Evolutionary conservation across 2,888 invertebrate species (phyloP), one percentile per base, ranked within the genome.

Genomic region (Empis livida): DNA sequence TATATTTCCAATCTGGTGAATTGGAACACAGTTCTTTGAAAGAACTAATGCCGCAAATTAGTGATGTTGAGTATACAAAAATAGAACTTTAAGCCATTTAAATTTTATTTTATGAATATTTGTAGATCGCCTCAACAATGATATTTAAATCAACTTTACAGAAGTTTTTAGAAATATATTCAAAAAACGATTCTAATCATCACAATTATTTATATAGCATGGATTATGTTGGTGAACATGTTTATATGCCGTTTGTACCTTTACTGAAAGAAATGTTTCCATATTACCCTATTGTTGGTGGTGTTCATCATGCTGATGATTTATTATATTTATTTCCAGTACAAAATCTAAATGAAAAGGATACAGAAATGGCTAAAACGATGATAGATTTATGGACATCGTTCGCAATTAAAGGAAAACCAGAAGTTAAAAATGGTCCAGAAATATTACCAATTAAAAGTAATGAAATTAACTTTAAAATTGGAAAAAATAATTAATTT

Each of bases 271-370:
- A n/a, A n/a, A n/a, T n/a, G n/a, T 35, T 35, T 13, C n/a, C 35
- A n/a, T 35, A 5, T 35, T 35, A 71, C 58, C 72, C 72, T 0
- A 72, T 72, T 47, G 61, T 68, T 48, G 72, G 72, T 6, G 73
- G 77, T 3, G 72, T 74, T 2, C 74, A 76, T 52, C 78, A 79
- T 57, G 76, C 77, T 1, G 73, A 79, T 54, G 78, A 79, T 50
- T 67, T 77, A 27, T 70, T 77, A n/a, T 75, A 78, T 55, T 54
- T 78, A n/a, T 79, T 77, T 58, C 58, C 62, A 11, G 11, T 10
- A 10, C 5, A 20, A 40, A 47, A 53, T 1, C 54, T 73, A 23
- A 65, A 64, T 48, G 55, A 52, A 2, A 48, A 53, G 5, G 73
- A 73, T 45, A 59, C 58, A 2, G 46, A 55, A 41, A 60, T 75